Evolutionary conservation across 2,888 invertebrate genomes (phyloP).

Genomic region (Noctua comes): DNA sequence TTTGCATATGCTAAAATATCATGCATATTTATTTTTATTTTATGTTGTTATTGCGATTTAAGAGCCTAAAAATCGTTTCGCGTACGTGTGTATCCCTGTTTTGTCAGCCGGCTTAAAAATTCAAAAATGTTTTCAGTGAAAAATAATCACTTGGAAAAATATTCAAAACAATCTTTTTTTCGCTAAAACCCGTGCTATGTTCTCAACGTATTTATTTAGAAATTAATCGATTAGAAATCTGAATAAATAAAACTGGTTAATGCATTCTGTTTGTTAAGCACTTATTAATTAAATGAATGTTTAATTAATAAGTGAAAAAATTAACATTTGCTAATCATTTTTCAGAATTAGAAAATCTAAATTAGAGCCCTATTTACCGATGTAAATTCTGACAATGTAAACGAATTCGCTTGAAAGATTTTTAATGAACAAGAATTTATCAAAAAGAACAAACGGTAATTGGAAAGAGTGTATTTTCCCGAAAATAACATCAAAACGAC

Average conservation of each 20-base stretch:
- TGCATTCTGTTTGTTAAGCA: not conserved
- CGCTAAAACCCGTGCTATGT: not conserved
- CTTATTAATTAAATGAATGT: not conserved
- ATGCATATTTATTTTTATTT: constrained; percentile 1
- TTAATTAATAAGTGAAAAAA: too few relatives aligned
- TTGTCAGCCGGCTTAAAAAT: not conserved
- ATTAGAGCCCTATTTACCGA: constrained; percentile 13
- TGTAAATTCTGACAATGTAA: constrained; percentile 27
- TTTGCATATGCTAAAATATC: constrained; percentile 5
- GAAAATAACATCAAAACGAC: constrained; percentile 40
- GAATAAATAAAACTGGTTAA: not conserved
- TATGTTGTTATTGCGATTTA: constrained; percentile 15
- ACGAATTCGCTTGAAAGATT: constrained; percentile 38
- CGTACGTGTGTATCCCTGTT: not conserved
- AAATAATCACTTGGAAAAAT: not conserved
- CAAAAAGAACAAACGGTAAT: constrained; percentile 51
- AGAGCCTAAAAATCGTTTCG: constrained; percentile 3
- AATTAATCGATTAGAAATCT: not conserved
- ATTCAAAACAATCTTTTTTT: not conserved
- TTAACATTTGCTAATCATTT: constrained; percentile 16
- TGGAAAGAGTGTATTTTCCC: constrained; percentile 47
- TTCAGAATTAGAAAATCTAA: constrained; percentile 6
- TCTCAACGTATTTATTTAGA: not conserved
- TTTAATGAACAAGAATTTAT: constrained; percentile 47
- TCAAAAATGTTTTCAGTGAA: constrained; percentile 1